Percentiles rank a stretch among this genome's conserved stretches.
These are phyloP conservation scores for Corythoichthys haematopterus DNA, from an alignment of 2,113 vertebrate species.

Conservation along the genomic window DNA sequence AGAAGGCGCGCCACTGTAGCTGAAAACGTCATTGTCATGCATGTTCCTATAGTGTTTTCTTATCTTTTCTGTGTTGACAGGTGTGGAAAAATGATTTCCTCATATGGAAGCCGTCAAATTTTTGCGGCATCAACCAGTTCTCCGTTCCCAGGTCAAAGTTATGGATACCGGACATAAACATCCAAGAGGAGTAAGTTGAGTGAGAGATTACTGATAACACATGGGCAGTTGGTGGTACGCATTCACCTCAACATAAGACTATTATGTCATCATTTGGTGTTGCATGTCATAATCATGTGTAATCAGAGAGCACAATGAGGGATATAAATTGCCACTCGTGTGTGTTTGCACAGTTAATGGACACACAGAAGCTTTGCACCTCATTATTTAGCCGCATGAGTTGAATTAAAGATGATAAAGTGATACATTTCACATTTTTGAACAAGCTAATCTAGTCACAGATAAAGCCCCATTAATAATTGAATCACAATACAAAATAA, in stretches of 20 bases:
- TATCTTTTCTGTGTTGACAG: constrained; percentile 29
- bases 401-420: background rate
- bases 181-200: constrained; percentile 51
- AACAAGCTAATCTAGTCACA: too few species aligned
- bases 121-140: constrained; percentile 50
- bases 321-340: background rate
- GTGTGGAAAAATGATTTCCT: constrained; percentile 55
- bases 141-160: constrained; percentile 28
- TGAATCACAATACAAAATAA: too few species aligned
- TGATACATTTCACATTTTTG: too few species aligned
- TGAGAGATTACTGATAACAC: background rate
- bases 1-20: background rate
- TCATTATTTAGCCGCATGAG: background rate
- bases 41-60: background rate
- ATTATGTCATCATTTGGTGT: background rate
- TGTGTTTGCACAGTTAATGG: background rate
- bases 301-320: background rate
- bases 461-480: too few species aligned
- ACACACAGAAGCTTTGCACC: background rate
- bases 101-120: constrained; percentile 42
- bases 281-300: background rate
- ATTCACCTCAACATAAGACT: background rate
- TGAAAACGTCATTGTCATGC: too few species aligned
- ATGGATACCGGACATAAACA: constrained; percentile 54
- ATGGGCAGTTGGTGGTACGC: background rate